A percentile compares a stretch with the other conserved stretches of the same genome.
Conservation (phyloP, 2,888 invertebrate genomes). For the Agriotes lineatus region DNA sequence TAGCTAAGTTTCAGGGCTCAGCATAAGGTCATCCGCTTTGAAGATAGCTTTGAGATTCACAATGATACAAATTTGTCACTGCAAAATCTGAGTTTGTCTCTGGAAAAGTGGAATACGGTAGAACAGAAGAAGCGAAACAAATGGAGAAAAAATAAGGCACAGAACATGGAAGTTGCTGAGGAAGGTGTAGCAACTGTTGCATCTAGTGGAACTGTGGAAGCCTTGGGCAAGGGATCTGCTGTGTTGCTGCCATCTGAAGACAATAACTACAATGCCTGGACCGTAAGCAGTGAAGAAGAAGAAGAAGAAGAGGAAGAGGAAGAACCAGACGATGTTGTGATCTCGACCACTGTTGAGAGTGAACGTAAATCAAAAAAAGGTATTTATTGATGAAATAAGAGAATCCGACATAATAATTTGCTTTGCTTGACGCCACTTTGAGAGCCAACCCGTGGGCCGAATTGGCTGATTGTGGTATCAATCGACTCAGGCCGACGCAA, state of each 20-base stretch:
- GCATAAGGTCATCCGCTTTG: slow-evolving; percentile 26
- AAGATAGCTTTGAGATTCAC: slow-evolving; percentile 33
- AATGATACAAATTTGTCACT: slow-evolving; percentile 40
- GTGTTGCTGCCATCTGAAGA: slow-evolving; percentile 61
- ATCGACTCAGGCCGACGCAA: too few relatives aligned
- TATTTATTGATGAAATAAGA: too few relatives aligned
- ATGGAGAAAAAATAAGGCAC: slow-evolving; percentile 51
- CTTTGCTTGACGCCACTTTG: too few relatives aligned
- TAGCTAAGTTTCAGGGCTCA: slow-evolving; percentile 27
- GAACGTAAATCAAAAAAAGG: neutral
- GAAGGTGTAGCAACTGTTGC: neutral
- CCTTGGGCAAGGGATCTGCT: slow-evolving; percentile 62
- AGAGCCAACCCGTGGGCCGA: too few relatives aligned
- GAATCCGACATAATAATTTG: too few relatives aligned
- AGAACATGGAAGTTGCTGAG: neutral
- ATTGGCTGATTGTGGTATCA: too few relatives aligned
- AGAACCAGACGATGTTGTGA: neutral
- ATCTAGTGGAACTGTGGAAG: slow-evolving; percentile 52
- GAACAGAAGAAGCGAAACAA: slow-evolving; percentile 50
- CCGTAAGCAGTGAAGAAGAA: slow-evolving; percentile 56
- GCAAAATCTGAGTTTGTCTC: slow-evolving; percentile 51
- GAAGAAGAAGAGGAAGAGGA: slow-evolving; percentile 53
- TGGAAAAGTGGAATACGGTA: slow-evolving; percentile 55
- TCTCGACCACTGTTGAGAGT: neutral
- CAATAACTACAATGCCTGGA: slow-evolving; percentile 50